Conservation (phyloP, 2,113 vertebrate genomes). For the Cyanoderma ruficeps region DNA sequence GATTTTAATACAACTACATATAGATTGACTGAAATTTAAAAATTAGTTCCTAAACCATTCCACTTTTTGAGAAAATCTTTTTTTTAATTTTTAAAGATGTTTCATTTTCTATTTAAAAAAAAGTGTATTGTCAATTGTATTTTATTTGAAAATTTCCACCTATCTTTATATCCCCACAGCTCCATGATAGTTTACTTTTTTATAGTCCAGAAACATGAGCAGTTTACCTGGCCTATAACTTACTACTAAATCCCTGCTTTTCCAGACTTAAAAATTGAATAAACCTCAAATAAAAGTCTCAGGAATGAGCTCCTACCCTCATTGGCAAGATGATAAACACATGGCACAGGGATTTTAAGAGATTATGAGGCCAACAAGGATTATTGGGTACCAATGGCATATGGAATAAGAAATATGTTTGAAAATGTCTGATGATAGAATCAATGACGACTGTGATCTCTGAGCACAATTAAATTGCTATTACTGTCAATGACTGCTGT, state of each 20-base stretch:
- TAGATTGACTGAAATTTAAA: background rate
- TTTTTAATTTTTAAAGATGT: background rate
- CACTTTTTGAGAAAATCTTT: accelerated
- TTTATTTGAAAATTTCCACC: background rate
- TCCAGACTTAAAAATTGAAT: background rate
- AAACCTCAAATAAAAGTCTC: background rate
- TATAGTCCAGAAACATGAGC: background rate
- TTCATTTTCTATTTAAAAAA: background rate
- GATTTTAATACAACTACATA: background rate
- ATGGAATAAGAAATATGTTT: background rate
- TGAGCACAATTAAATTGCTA: background rate
- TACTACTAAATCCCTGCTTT: background rate
- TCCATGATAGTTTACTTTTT: background rate
- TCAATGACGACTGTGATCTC: background rate
- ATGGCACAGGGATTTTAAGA: background rate
- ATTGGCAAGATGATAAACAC: background rate
- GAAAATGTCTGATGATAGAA: background rate
- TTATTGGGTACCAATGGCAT: background rate
- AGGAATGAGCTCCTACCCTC: background rate
- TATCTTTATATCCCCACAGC: background rate
- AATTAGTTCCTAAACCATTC: background rate
- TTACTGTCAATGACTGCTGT: background rate
- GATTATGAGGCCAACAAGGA: background rate
- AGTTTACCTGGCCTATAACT: background rate
- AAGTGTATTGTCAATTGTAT: background rate